Conservation (phyloP, 2,113 vertebrate genomes). For the Callaeas wilsoni region DNA sequence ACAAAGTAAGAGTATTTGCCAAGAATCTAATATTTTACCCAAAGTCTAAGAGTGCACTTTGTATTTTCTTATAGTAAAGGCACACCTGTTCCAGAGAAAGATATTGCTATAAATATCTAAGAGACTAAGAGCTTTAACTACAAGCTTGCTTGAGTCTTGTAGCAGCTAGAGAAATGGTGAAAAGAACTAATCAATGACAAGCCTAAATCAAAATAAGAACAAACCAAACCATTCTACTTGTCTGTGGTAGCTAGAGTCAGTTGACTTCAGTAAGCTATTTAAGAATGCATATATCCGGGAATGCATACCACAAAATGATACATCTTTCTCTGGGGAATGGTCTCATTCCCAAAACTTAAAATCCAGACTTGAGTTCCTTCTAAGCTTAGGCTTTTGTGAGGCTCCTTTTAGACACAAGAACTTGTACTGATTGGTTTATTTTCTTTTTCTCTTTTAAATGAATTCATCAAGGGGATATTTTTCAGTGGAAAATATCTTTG, state of each 20-base stretch:
- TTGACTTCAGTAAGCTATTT: neutral
- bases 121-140: neutral
- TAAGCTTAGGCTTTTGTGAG: neutral
- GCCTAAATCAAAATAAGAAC: neutral
- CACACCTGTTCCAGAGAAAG: neutral
- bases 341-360: neutral
- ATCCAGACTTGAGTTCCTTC: neutral
- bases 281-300: neutral
- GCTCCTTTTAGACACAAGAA: neutral
- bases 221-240: neutral
- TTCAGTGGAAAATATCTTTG: neutral
- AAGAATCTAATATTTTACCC: neutral
- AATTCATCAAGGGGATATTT: neutral
- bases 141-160: neutral
- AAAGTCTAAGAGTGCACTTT: neutral
- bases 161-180: neutral
- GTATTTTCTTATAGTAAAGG: neutral
- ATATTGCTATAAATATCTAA: neutral
- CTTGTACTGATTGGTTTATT: neutral
- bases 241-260: neutral
- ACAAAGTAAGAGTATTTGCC: neutral
- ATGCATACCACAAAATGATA: neutral
- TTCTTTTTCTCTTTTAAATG: neutral
- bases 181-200: neutral
- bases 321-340: neutral